Evolutionary conservation across 2,113 vertebrate species (phyloP).

Genomic region (Dicaeum eximium): DNA sequence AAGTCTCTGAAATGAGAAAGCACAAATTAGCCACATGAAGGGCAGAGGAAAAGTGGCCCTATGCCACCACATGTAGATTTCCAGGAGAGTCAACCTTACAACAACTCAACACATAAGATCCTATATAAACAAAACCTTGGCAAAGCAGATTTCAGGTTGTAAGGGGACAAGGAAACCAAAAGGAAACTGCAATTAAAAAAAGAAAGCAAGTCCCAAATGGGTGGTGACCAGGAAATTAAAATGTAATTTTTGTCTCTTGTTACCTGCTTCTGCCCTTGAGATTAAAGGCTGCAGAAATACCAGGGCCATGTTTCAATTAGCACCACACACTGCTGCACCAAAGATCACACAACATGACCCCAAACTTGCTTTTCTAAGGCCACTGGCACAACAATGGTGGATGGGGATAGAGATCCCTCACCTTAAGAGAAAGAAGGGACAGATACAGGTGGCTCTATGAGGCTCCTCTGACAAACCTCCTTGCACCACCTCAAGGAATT

Average conservation of each 20-base stretch:
- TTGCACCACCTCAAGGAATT: neutral
- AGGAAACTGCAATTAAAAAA: neutral
- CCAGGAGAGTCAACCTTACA: neutral
- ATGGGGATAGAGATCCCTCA: neutral
- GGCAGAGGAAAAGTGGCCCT: neutral
- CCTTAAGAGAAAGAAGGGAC: neutral
- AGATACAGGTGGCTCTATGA: neutral
- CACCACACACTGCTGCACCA: neutral
- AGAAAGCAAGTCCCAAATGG: neutral
- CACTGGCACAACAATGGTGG: neutral
- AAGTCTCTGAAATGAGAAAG: slow-evolving; percentile 86
- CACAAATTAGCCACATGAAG: neutral
- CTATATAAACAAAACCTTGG: neutral
- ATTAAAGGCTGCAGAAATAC: neutral
- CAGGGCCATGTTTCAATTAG: neutral
- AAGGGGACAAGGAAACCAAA: neutral
- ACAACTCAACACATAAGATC: neutral
- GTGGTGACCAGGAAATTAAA: neutral
- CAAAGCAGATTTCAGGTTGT: neutral
- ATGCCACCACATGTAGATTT: neutral
- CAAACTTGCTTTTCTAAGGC: neutral
- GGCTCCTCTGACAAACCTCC: neutral
- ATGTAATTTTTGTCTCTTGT: neutral
- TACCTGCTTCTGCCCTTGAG: accelerated
- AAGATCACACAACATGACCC: accelerated